Percentiles rank a stretch among this genome's conserved stretches.
Evolutionary conservation across 1,140 invertebrate genomes (phyloP).

Genomic region (Bemisia tabaci): DNA sequence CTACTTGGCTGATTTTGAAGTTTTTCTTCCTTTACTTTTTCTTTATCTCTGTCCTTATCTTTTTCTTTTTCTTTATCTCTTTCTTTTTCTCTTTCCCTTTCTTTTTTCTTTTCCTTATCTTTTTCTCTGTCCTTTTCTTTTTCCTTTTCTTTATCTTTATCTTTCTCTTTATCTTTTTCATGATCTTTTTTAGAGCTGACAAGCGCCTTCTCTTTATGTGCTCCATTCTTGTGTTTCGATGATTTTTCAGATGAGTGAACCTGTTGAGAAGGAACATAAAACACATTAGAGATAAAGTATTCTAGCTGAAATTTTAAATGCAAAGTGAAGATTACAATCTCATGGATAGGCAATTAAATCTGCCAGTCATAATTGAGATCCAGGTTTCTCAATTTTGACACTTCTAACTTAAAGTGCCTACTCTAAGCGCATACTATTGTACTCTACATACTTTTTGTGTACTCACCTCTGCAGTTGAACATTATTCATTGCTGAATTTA

Average conservation of each 20-base stretch:
- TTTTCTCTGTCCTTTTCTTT: constrained; percentile 29
- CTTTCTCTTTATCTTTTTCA: constrained; percentile 22
- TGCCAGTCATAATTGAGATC: too few relatives aligned
- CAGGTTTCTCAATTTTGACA: too few relatives aligned
- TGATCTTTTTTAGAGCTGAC: constrained; percentile 12
- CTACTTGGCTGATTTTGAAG: constrained; percentile 2
- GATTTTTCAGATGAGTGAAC: not conserved
- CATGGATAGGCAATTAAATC: too few relatives aligned
- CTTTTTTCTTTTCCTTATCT: too few relatives aligned
- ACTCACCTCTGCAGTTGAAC: too few relatives aligned
- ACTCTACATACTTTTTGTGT: too few relatives aligned
- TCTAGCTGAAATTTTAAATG: too few relatives aligned
- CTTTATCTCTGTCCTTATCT: constrained; percentile 26
- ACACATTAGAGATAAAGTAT: too few relatives aligned
- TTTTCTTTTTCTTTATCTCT: constrained; percentile 25
- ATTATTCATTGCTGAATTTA: too few relatives aligned
- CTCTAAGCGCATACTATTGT: too few relatives aligned
- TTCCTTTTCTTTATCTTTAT: constrained; percentile 26
- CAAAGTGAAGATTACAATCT: too few relatives aligned
- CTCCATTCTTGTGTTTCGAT: constrained; percentile 11
- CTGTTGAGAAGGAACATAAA: not conserved
- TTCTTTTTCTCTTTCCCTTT: constrained; percentile 19
- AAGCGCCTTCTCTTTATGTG: constrained; percentile 17
- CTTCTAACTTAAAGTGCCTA: too few relatives aligned
- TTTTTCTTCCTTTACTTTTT: constrained; percentile 8